Evolutionary conservation across 1,140 invertebrate genomes (phyloP).

Genomic region (Aphidius gifuensis): DNA sequence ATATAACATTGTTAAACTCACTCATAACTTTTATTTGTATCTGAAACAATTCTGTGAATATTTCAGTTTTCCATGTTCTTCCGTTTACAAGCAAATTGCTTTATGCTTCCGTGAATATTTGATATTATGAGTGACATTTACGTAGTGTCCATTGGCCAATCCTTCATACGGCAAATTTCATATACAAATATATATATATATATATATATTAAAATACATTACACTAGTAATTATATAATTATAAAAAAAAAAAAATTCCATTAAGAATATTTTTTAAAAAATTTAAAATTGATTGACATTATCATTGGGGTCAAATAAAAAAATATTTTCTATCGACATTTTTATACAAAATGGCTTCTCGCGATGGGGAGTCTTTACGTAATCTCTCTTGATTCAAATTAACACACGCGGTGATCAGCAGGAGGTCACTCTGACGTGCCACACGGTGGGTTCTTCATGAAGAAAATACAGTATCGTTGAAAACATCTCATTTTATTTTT

Average conservation of each 20-base stretch:
- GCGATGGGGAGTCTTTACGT: conserved; percentile 51
- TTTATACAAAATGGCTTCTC: conserved; percentile 57
- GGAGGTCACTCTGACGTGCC: conserved; percentile 28
- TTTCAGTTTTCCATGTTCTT: conserved; percentile 15
- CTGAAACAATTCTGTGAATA: conserved; percentile 16
- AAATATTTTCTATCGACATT: conserved; percentile 55
- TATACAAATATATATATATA: conserved; percentile 1
- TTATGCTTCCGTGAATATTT: conserved; percentile 48
- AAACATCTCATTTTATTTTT: too few species aligned
- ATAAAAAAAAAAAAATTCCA: too few species aligned
- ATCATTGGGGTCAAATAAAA: conserved; percentile 28
- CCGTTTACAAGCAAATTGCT: conserved; percentile 45
- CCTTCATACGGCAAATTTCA: conserved; percentile 15
- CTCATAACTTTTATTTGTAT: conserved; percentile 5
- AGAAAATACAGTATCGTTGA: conserved; percentile 39
- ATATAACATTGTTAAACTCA: conserved; percentile 3
- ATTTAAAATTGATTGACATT: conserved; percentile 12
- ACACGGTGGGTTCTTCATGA: conserved; percentile 18
- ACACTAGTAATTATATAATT: too few species aligned
- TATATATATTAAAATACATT: background rate
- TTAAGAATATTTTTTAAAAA: too few species aligned
- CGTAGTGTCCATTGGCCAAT: conserved; percentile 35
- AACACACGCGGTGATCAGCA: conserved; percentile 54
- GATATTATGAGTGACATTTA: conserved; percentile 53
- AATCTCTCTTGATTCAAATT: conserved; percentile 58